Percentiles rank a stretch among this genome's conserved stretches.
phyloP scores from a whole-genome alignment of 2,888 invertebrate genomes.

The Mechanitis messenoides region DNA sequence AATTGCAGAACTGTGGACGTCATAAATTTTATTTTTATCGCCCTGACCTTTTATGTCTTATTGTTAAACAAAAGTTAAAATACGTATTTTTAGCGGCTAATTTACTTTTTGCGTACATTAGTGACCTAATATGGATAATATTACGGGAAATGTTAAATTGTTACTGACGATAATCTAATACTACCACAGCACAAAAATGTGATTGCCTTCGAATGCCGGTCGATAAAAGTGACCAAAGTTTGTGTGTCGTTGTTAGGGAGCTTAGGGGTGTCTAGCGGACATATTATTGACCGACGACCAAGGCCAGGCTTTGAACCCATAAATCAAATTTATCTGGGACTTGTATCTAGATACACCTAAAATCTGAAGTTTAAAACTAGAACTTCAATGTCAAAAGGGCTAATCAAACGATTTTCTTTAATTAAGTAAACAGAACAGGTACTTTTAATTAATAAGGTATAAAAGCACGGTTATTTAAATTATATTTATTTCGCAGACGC shows the following conservation, averaged over 20 bases:
- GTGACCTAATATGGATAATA: not conserved
- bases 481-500: too few species aligned
- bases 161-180: not conserved
- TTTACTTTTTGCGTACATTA: too few species aligned
- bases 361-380: constrained; percentile 40
- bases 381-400: constrained; percentile 10
- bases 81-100: too few species aligned
- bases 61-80: not conserved
- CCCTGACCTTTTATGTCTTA: too few species aligned
- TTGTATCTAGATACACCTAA: constrained; percentile 35
- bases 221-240: constrained; percentile 22
- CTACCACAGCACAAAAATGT: not conserved
- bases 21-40: too few species aligned
- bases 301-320: constrained; percentile 91
- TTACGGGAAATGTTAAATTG: not conserved
- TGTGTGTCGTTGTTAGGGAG: constrained; percentile 27
- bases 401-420: not conserved
- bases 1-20: too few species aligned
- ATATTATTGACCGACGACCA: constrained; percentile 86
- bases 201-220: not conserved
- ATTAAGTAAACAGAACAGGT: not conserved
- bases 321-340: constrained; percentile 70
- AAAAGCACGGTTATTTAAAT: too few species aligned
- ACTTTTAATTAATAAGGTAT: too few species aligned
- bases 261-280: constrained; percentile 63